Evolutionary conservation across 2,888 invertebrate species (phyloP).

Genomic region (Chloromyia formosa): DNA sequence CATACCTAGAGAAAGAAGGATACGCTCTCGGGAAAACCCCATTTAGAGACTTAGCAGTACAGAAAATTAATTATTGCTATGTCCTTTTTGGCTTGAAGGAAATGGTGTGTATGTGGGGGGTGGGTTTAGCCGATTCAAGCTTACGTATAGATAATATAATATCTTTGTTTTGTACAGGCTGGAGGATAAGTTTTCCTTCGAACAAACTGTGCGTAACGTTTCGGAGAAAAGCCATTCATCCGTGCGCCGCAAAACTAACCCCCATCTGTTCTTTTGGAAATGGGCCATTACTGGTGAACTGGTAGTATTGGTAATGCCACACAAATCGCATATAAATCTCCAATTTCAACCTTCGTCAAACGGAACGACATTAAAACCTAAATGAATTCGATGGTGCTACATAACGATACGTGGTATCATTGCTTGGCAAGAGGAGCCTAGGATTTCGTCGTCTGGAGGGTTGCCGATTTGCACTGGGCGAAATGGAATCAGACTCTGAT

Average conservation of each 20-base stretch:
- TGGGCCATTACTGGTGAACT: conserved; percentile 1
- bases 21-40: background rate
- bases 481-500: too few species aligned
- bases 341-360: conserved; percentile 46
- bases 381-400: conserved; percentile 46
- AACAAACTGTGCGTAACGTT: conserved; percentile 32
- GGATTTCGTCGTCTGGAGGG: background rate
- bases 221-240: conserved; percentile 4
- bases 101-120: too few species aligned
- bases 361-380: conserved; percentile 47
- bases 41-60: conserved; percentile 6
- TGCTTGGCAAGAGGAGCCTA: background rate
- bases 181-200: conserved; percentile 8
- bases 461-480: background rate
- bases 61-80: conserved; percentile 40
- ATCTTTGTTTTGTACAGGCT: conserved; percentile 12
- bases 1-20: background rate
- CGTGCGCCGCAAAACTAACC: conserved; percentile 17
- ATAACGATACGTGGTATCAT: background rate
- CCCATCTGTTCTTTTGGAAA: background rate
- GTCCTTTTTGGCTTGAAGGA: background rate
- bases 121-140: background rate
- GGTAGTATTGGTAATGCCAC: conserved; percentile 29
- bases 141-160: conserved; percentile 14
- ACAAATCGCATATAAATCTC: conserved; percentile 48